phyloP scores from a whole-genome alignment of 2,113 vertebrate species.

The human region DNA sequence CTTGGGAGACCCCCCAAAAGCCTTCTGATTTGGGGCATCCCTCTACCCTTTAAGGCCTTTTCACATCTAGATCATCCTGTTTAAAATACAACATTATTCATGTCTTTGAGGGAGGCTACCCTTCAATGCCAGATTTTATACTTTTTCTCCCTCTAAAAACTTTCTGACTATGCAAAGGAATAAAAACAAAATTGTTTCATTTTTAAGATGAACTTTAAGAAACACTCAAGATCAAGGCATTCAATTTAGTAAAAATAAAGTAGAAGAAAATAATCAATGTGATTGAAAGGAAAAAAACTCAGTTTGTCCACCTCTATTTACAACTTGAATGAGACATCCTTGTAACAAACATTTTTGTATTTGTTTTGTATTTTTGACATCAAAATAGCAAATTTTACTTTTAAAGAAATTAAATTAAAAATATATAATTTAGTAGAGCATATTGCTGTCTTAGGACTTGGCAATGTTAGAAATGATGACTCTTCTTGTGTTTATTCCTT shows the following conservation, averaged over 20 bases:
- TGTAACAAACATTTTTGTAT: background rate
- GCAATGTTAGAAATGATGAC: background rate
- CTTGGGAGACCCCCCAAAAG: slow-evolving; percentile 84
- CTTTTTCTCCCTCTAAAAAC: background rate
- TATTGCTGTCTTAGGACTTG: background rate
- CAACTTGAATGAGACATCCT: background rate
- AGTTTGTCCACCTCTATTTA: background rate
- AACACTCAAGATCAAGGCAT: background rate
- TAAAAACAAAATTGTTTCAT: background rate
- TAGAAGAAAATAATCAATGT: background rate
- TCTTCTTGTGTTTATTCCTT: background rate
- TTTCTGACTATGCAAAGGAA: background rate
- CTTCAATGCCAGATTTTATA: background rate
- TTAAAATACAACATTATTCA: slow-evolving; percentile 51
- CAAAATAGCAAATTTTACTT: background rate
- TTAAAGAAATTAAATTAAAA: background rate
- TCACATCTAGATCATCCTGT: slow-evolving; percentile 54
- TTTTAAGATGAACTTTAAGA: background rate
- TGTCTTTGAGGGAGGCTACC: background rate
- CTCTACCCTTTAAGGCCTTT: slow-evolving; percentile 67
- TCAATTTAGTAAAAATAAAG: background rate
- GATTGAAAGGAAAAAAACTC: background rate
- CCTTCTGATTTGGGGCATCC: slow-evolving; percentile 84
- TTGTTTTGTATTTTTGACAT: background rate
- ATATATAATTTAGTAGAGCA: background rate